Evolutionary conservation across 1,140 invertebrate species (phyloP), one percentile per base, ranked within the genome.

Genomic region (Caenorhabditis remanei): DNA sequence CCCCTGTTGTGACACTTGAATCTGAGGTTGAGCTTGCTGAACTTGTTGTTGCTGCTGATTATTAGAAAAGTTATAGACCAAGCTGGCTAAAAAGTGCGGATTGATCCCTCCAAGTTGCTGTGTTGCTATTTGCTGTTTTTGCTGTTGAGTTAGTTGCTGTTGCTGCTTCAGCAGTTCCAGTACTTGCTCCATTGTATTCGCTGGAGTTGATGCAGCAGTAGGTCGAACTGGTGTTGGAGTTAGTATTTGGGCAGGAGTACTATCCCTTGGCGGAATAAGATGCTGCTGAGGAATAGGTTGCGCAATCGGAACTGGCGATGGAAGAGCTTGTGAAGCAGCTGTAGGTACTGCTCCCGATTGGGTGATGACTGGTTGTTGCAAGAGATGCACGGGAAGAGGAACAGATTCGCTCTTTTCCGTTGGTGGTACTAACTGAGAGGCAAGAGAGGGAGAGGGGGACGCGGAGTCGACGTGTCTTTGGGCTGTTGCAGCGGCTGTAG

Each of bases 161-260:
- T 46, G 71, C 46, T 79, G 71, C n/a, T 43, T 79, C 4, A 79
- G 11, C 8, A 79, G 4, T 7, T 24, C n/a, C 32, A 79, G 11
- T 4, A 46, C 6, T 1, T 43, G 6, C 0, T 79, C 46, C 71
- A 50, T 50, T 21, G 46, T 2, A 79, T 3, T 46, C 1, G 65
- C 43, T 5, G 71, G 71, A 53, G 71, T 79, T 32, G 71, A 43
- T 4, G 71, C 13, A 0, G 71, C 71, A 8, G 71, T 79, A 16
- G 71, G 71, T 50, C 71, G 43, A 21, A 79, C 21, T 50, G 71
- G 71, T 4, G 71, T 79, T 24, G 71, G 71, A 5, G 71, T 79
- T 14, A 79, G 21, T 11, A 79, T 79, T 50, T 79, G 71, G 0
- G 46, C 46, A 21, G 71, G 46, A 5, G 71, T 79, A 13, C n/a